These are phyloP conservation scores for Chaetophractus vellerosus DNA, from an alignment of 2,797 vertebrate genomes.

Conservation along the genomic window DNA sequence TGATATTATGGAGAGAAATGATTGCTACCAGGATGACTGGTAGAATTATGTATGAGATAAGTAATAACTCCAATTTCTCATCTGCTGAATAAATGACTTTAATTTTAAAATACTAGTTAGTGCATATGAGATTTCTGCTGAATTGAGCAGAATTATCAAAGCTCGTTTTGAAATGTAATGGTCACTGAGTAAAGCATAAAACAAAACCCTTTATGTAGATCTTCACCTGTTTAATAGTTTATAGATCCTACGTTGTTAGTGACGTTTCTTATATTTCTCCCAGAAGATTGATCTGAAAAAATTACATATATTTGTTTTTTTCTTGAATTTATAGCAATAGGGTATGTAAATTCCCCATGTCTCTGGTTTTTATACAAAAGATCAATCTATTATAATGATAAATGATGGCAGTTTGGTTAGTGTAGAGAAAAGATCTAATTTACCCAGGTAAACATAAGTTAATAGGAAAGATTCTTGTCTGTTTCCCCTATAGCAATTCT, in stretches of 20 bases:
- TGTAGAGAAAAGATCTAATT: not conserved
- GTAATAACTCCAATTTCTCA: conserved; percentile 90
- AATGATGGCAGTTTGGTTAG: not conserved
- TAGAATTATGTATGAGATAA: conserved; percentile 92
- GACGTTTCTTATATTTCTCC: not conserved
- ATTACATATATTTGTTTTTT: not conserved
- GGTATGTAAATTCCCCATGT: not conserved
- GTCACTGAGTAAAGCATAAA: conserved; percentile 86
- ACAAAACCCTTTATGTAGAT: not conserved
- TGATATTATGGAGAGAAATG: conserved; percentile 86
- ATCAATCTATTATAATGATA: not conserved
- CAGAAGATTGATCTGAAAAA: conserved; percentile 13
- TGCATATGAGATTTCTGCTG: conserved; percentile 86
- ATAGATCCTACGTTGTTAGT: not conserved
- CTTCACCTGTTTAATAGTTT: not conserved
- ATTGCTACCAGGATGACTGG: conserved; percentile 87
- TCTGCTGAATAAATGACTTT: conserved; percentile 90
- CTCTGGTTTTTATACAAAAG: not conserved
- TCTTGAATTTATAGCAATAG: not conserved
- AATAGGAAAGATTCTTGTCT: not conserved
- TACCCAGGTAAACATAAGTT: not conserved
- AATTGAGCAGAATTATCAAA: conserved; percentile 88
- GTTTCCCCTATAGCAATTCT: not conserved
- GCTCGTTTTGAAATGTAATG: conserved; percentile 89
- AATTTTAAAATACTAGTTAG: conserved; percentile 88